These are phyloP conservation scores for Pecten maximus DNA, from an alignment of 2,888 invertebrate species.

Conservation along the genomic window DNA sequence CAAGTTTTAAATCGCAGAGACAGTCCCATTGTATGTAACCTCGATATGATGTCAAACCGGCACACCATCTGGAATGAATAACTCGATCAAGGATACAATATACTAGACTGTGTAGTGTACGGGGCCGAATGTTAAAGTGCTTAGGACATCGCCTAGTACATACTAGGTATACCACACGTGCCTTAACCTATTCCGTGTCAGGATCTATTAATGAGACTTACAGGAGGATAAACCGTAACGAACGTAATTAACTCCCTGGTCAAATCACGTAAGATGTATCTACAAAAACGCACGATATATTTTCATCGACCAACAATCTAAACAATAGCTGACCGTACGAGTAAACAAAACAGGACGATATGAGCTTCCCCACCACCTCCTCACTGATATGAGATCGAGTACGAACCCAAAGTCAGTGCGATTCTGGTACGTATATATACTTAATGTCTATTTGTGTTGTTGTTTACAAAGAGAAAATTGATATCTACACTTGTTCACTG, in stretches of 20 bases:
- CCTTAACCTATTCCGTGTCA: not conserved
- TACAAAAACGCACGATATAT: not conserved
- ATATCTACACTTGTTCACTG: not conserved
- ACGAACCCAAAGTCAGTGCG: not conserved
- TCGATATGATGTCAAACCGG: too few relatives aligned
- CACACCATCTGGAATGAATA: constrained; percentile 2
- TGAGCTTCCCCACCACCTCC: not conserved
- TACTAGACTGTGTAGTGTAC: not conserved
- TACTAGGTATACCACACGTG: not conserved
- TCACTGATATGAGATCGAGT: not conserved
- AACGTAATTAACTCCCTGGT: not conserved
- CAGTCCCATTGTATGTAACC: too few relatives aligned
- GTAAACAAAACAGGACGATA: not conserved
- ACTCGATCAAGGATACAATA: not conserved
- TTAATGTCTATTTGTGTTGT: not conserved
- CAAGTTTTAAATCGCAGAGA: too few relatives aligned
- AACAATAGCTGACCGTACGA: not conserved
- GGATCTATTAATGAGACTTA: not conserved
- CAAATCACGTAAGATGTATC: not conserved
- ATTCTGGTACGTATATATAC: constrained; percentile 20
- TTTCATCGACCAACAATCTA: not conserved
- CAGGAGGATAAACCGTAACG: not conserved
- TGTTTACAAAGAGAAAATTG: constrained; percentile 6
- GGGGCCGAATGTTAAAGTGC: not conserved
- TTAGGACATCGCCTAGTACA: not conserved